Percentiles rank a stretch among this genome's conserved stretches.
Conservation (phyloP, 2,113 vertebrate species). For the Lepidothrix coronata region DNA sequence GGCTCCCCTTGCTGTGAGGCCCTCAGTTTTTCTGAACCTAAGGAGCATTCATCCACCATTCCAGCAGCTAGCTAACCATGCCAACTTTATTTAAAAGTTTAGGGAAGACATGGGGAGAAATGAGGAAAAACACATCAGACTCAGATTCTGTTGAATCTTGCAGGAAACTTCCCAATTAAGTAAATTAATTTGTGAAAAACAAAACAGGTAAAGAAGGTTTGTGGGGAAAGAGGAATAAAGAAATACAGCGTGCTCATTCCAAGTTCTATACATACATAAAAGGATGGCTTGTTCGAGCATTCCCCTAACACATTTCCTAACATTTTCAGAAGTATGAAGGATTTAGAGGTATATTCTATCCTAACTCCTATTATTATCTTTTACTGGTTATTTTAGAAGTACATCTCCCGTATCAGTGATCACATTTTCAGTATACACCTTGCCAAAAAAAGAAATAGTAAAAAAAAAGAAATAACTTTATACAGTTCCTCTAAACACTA, state of each 20-base stretch:
- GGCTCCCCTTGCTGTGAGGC: neutral
- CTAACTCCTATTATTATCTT: neutral
- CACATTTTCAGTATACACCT: neutral
- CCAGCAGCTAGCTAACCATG: neutral
- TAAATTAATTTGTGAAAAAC: neutral
- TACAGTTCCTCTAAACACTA: neutral
- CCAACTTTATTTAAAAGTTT: neutral
- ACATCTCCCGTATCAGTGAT: neutral
- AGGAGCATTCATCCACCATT: neutral
- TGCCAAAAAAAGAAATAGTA: neutral
- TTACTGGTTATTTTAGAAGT: neutral
- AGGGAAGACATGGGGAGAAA: neutral
- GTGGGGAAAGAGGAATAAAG: neutral
- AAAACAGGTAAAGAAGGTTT: neutral
- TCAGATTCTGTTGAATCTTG: neutral
- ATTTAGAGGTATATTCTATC: neutral
- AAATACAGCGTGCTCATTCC: neutral
- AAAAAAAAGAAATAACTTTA: neutral
- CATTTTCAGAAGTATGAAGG: neutral
- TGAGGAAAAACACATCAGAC: neutral
- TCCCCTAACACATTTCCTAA: neutral
- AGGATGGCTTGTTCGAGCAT: neutral
- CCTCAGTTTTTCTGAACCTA: neutral
- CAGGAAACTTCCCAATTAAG: neutral
- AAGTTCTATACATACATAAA: fast-evolving